phyloP scores from a whole-genome alignment of 64 coral and sea anemone genomes.

The Stichodactyla helianthus region DNA sequence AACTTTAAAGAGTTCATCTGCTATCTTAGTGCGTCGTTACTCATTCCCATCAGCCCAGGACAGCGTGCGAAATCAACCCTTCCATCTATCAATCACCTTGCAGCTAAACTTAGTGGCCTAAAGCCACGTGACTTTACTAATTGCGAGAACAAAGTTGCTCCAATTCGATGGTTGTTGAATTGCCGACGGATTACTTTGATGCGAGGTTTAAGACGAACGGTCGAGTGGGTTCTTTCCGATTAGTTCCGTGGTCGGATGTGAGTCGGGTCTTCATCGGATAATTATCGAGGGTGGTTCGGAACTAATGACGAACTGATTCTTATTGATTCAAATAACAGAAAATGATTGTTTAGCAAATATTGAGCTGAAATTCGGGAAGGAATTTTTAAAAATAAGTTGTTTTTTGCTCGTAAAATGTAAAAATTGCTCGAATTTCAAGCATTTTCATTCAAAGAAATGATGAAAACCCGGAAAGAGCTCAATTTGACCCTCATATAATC shows the following conservation, averaged over 20 bases:
- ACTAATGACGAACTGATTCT: too few relatives aligned
- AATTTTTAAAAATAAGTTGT: too few relatives aligned
- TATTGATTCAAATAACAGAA: too few relatives aligned
- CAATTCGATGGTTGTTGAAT: constrained; percentile 37
- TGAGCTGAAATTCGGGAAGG: too few relatives aligned
- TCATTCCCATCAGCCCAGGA: not conserved
- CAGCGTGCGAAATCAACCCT: not conserved
- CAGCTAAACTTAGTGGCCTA: constrained; percentile 17
- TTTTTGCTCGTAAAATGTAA: too few relatives aligned
- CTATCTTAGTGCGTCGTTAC: not conserved
- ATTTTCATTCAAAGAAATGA: too few relatives aligned
- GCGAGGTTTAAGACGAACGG: constrained; percentile 10
- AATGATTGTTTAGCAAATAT: too few relatives aligned
- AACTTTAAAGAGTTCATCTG: constrained; percentile 5
- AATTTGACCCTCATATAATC: too few relatives aligned
- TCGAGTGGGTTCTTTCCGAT: constrained; percentile 31
- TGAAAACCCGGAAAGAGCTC: too few relatives aligned
- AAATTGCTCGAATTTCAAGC: too few relatives aligned
- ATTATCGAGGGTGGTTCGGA: too few relatives aligned
- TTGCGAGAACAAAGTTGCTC: constrained; percentile 32
- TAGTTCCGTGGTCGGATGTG: not conserved
- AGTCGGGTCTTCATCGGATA: not conserved
- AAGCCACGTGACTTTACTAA: constrained; percentile 18
- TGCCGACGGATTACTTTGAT: constrained; percentile 28
- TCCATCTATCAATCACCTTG: constrained; percentile 23